phyloP scores from a whole-genome alignment of 2,888 invertebrate genomes.

The Epinotia brunnichana region DNA sequence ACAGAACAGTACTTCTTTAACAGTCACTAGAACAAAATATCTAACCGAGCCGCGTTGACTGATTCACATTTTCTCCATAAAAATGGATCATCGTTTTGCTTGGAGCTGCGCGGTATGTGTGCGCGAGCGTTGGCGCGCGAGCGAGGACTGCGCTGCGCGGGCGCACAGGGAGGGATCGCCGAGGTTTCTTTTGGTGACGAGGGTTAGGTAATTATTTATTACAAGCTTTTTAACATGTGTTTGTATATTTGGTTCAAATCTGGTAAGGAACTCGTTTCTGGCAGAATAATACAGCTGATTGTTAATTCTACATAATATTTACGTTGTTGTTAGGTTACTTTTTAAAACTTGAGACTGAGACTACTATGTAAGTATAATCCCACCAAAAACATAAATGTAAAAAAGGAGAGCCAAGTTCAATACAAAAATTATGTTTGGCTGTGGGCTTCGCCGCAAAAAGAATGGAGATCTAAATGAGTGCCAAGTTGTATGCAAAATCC shows the following conservation, averaged over 20 bases:
- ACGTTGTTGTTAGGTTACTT: no score
- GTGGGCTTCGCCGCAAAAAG: no score
- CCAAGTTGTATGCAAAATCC: no score
- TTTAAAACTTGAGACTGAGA: no score
- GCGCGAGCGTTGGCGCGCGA: slow-evolving; percentile 46
- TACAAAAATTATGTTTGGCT: no score
- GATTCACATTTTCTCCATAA: slow-evolving; percentile 81
- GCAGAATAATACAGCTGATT: no score
- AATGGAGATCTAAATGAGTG: no score
- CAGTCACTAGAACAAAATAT: slow-evolving; percentile 46
- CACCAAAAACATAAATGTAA: no score
- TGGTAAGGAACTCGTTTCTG: neutral
- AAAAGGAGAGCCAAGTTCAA: no score
- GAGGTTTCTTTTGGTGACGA: slow-evolving; percentile 3
- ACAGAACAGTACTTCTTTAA: slow-evolving; percentile 49
- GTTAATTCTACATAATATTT: no score
- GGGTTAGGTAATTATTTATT: slow-evolving; percentile 10
- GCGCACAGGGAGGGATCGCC: slow-evolving; percentile 5
- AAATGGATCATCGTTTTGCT: slow-evolving; percentile 75
- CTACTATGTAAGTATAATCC: no score
- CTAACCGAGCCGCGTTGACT: slow-evolving; percentile 62
- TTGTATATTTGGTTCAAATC: neutral
- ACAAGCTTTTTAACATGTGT: neutral
- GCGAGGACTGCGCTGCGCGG: slow-evolving; percentile 46
- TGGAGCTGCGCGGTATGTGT: slow-evolving; percentile 47